Evolutionary conservation across 2,888 invertebrate species (phyloP).

Genomic region (Rhimphoctona megacephalus): DNA sequence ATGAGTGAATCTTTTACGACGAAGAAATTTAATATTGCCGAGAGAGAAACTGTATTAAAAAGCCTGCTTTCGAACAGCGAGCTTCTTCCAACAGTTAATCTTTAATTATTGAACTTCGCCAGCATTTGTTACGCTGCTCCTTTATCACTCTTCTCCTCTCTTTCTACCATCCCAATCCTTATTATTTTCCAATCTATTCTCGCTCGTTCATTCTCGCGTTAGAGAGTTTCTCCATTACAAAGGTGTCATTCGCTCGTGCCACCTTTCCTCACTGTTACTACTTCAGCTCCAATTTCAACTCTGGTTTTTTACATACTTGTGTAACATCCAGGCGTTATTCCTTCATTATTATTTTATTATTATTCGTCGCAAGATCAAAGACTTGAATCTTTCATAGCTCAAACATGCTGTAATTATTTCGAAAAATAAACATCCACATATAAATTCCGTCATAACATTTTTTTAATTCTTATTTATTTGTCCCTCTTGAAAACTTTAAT

Average conservation of each 20-base stretch:
- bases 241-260: slow-evolving; percentile 15
- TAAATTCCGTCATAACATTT: neutral
- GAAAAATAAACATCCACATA: neutral
- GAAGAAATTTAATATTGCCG: slow-evolving; percentile 64
- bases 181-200: slow-evolving; percentile 55
- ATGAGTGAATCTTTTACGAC: slow-evolving; percentile 49
- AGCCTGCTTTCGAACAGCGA: slow-evolving; percentile 54
- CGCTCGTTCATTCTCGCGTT: slow-evolving; percentile 28
- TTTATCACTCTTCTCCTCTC: slow-evolving; percentile 19
- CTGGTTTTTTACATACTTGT: neutral
- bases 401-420: neutral
- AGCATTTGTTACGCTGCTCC: slow-evolving; percentile 67
- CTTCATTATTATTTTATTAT: neutral
- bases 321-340: neutral
- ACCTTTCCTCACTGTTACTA: slow-evolving; percentile 1
- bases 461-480: neutral
- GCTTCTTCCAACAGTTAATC: slow-evolving; percentile 57
- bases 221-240: slow-evolving; percentile 45
- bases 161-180: slow-evolving; percentile 5
- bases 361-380: neutral
- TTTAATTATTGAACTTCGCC: slow-evolving; percentile 77
- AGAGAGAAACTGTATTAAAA: slow-evolving; percentile 30
- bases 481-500: neutral
- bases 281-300: slow-evolving; percentile 10
- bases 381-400: neutral